Evolutionary conservation across 2,113 vertebrate species (phyloP), one percentile per base, ranked within the genome.

Genomic region (Aspiorhynchus laticeps): DNA sequence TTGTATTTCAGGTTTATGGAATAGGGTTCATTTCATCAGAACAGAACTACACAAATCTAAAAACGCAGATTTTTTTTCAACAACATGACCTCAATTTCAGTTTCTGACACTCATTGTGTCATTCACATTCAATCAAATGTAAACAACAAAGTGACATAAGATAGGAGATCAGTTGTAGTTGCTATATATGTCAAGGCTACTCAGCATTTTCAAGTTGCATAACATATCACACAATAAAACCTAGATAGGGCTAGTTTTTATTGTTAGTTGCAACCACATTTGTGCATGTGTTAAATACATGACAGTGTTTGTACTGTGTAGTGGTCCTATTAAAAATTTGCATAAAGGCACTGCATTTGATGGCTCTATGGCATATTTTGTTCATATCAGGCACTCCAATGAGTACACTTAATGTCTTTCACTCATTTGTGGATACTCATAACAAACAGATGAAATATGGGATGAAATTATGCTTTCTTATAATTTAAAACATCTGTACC

Each of bases 271-370:
- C 31, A 33, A 33, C 31, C 31, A 33, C 31, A 33, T 33, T 33
- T 33, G 88, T 86, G n/a, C n/a, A n/a, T n/a, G n/a, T n/a, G n/a
- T n/a, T n/a, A n/a, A n/a, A n/a, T n/a, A n/a, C n/a, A n/a, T n/a
- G n/a, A n/a, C n/a, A n/a, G n/a, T n/a, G n/a, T n/a, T 86, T 88
- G 5, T 69, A 86, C 28, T 80, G 90, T 38, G 59, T 51, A 21
- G 21, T 36, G n/a, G 26, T 26, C 26, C 14, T 26, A 43, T 48
- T 43, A 43, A 76, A 76, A 33, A 33, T 67, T 4, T 14, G 12
- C 26, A 31, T 5, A n/a, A 56, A 56, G 53, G 7, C 61, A 28
- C 4, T 12, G 2, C 26, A 75, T n/a, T 43, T 43, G 4, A 43
- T 41, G 41, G 6, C 24, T 41, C 69, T 9, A 38, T 26, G 73